Base-by-base conservation (phyloP, 1,140 invertebrate genomes). In the Sarcophaga bullata region DNA sequence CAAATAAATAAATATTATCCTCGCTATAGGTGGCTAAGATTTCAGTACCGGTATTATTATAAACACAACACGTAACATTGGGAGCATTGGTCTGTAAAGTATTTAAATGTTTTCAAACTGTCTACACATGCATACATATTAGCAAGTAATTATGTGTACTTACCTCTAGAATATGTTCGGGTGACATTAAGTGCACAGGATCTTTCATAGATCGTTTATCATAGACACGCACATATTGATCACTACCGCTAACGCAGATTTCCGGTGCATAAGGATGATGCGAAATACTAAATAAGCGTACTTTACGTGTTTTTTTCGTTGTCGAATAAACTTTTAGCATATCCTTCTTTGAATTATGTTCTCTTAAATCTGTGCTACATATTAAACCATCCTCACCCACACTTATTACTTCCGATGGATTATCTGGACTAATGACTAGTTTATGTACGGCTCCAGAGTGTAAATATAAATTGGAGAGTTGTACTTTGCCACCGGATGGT, bases 21-120 rank as follows among this genome's bases (percentile, higher is more conserved):
- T 98, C 96, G 90, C 96, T 98, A 90, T 98, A 99, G 0, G 96
- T 96, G 6, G 95, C 97, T 15, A 99, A 90, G 83, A 99, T 95
- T 91, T 98, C 96, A 82, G 94, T 93, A 68, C 97, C 97, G 90
- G 97, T 95, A 90, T 97, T 94, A 91, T 97, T 98, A 90, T 97
- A 99, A 0, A 97, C 93, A 48, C 95, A 95, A 88, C 94, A 96
- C 8, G 97, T 98, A 0, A 98, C 93, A 89, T 97, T 94, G 8
- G 84, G 75, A 48, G 58, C 80, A 80, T 50, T 25, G n/a, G 75
- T 52, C 84, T 85, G 78, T 25, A 75, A 46, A 8, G 3, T 9
- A 72, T 72, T 52, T 3, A 80, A 46, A 37, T 15, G 58, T 13
- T 10, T 52, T 80, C 6, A 49, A 80, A 15, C 8, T 48, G 11